Percentiles rank a stretch among this genome's conserved stretches.
phyloP scores from a whole-genome alignment of 2,113 vertebrate genomes.

The Todiramphus saurophagus region DNA sequence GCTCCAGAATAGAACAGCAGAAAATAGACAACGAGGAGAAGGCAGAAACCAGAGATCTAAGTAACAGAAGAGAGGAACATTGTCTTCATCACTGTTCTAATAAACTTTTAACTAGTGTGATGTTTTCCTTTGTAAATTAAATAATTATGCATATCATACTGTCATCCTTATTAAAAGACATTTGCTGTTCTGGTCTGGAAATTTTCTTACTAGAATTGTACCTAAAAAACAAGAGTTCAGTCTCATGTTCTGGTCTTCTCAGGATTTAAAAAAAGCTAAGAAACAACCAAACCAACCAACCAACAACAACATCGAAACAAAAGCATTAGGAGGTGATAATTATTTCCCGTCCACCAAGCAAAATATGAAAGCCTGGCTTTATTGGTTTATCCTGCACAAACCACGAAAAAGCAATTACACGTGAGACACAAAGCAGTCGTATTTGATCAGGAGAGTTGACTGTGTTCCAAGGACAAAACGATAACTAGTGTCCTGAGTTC shows the following conservation, averaged over 20 bases:
- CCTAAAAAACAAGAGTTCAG: background rate
- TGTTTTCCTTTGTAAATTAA: background rate
- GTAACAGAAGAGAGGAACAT: background rate
- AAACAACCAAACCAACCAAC: too few species aligned
- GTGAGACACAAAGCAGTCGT: background rate
- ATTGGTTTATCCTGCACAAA: background rate
- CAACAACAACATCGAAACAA: background rate
- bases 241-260: background rate
- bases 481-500: background rate
- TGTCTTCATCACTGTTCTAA: background rate
- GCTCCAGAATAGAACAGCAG: background rate
- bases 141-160: background rate
- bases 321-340: background rate
- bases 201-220: background rate
- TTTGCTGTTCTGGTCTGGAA: background rate
- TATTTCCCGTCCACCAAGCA: background rate
- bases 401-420: slow-evolving; percentile 14
- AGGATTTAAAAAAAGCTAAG: background rate
- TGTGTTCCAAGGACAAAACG: slow-evolving; percentile 22
- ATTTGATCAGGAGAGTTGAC: background rate
- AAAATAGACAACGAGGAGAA: background rate
- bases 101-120: background rate
- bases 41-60: background rate
- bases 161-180: background rate
- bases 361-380: background rate